These are phyloP conservation scores for Drosophila teissieri DNA, from an alignment of 1,140 invertebrate genomes.

Conservation along the genomic window DNA sequence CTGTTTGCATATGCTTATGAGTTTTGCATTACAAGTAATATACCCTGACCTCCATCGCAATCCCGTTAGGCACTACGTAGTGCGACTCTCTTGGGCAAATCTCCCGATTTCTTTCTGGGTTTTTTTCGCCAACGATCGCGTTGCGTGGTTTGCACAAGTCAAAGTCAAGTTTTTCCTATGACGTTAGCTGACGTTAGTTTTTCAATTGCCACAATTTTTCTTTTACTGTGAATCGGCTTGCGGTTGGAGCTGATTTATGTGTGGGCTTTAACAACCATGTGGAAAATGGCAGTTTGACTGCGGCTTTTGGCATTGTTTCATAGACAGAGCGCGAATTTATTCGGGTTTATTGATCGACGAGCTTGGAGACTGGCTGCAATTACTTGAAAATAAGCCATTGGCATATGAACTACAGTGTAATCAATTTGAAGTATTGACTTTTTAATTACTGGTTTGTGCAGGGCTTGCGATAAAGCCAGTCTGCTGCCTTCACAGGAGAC, in stretches of 20 bases:
- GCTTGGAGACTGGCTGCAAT: background rate
- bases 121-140: conserved; percentile 7
- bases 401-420: background rate
- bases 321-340: background rate
- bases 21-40: background rate
- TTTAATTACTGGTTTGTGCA: conserved; percentile 2
- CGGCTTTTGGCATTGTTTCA: background rate
- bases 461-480: background rate
- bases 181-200: conserved; percentile 3
- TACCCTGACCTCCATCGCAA: conserved; percentile 30
- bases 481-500: background rate
- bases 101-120: conserved; percentile 40
- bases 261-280: conserved; percentile 2
- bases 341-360: background rate
- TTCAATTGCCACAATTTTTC: conserved; percentile 16
- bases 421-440: background rate
- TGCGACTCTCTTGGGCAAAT: conserved; percentile 43
- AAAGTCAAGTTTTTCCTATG: conserved; percentile 53
- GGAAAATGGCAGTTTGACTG: conserved; percentile 17
- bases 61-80: conserved; percentile 7
- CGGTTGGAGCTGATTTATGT: conserved; percentile 7
- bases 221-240: conserved; percentile 26
- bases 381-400: conserved; percentile 8
- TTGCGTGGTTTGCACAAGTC: conserved; percentile 48
- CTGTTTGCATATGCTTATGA: conserved; percentile 4